Conservation (phyloP, 2,888 invertebrate genomes). For the Cerastoderma edule region DNA sequence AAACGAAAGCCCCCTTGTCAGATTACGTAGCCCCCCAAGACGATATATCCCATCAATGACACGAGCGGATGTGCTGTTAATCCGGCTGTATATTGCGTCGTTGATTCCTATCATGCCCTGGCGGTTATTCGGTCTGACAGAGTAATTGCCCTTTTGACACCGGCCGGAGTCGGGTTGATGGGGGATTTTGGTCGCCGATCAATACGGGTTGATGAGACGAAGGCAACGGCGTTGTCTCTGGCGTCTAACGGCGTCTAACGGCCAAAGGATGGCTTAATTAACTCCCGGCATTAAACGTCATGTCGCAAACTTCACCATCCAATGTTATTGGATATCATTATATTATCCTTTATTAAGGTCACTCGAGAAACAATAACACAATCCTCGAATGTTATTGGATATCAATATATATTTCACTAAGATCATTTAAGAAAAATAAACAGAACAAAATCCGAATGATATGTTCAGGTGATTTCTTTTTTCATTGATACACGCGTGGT, state of each 20-base stretch:
- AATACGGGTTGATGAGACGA: conserved; percentile 23
- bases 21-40: too few species aligned
- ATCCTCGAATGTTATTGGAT: too few species aligned
- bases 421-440: too few species aligned
- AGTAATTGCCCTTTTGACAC: conserved; percentile 59
- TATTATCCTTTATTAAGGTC: too few species aligned
- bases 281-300: conserved; percentile 16
- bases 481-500: too few species aligned
- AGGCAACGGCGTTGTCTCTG: conserved; percentile 19
- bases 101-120: conserved; percentile 42
- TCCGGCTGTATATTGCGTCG: conserved; percentile 24
- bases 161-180: conserved; percentile 13
- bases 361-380: too few species aligned
- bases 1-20: too few species aligned
- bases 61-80: conserved; percentile 19
- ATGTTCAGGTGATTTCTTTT: too few species aligned
- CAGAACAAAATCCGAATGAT: too few species aligned
- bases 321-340: conserved; percentile 30
- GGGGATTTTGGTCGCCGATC: conserved; percentile 21
- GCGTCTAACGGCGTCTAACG: too few species aligned
- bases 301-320: conserved; percentile 27
- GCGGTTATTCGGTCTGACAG: conserved; percentile 46
- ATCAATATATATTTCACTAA: too few species aligned
- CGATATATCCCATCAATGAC: conserved; percentile 16
- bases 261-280: conserved; percentile 22